Percentiles rank a stretch among this genome's conserved stretches.
phyloP scores from a whole-genome alignment of 2,888 invertebrate species.

The Leptinotarsa rubiginosa region DNA sequence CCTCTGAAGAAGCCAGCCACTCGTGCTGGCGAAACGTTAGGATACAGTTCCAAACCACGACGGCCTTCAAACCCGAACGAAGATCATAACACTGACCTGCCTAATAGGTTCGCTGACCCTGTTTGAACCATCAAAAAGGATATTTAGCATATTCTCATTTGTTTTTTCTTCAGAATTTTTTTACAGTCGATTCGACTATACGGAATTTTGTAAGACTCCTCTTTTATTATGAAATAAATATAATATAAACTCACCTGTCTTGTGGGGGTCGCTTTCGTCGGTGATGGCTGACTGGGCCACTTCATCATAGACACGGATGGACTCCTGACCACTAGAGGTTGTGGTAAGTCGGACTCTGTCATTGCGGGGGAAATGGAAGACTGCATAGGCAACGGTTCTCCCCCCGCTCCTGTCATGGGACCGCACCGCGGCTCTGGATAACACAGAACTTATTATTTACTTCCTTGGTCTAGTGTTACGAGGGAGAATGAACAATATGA shows the following conservation, averaged over 20 bases:
- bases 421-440: conserved; percentile 77
- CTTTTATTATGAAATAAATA: no score
- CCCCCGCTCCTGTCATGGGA: conserved; percentile 72
- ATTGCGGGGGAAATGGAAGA: conserved; percentile 71
- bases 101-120: no score
- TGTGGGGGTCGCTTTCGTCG: conserved; percentile 56
- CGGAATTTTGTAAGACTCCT: no score
- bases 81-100: no score
- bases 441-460: conserved; percentile 23
- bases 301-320: conserved; percentile 74
- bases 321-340: conserved; percentile 77
- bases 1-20: no score
- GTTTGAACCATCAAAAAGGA: no score
- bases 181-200: no score
- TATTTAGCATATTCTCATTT: no score
- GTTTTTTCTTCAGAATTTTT: no score
- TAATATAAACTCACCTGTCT: conserved; percentile 65
- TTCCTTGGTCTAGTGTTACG: conserved; percentile 1
- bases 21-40: no score
- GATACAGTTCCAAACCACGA: no score
- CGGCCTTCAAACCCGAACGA: no score
- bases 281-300: conserved; percentile 66
- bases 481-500: conserved; percentile 4
- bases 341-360: conserved; percentile 76
- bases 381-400: conserved; percentile 63